Evolutionary conservation across 2,797 vertebrate species (phyloP), one percentile per base, ranked within the genome.

Genomic region (Megalops cyprinoides): DNA sequence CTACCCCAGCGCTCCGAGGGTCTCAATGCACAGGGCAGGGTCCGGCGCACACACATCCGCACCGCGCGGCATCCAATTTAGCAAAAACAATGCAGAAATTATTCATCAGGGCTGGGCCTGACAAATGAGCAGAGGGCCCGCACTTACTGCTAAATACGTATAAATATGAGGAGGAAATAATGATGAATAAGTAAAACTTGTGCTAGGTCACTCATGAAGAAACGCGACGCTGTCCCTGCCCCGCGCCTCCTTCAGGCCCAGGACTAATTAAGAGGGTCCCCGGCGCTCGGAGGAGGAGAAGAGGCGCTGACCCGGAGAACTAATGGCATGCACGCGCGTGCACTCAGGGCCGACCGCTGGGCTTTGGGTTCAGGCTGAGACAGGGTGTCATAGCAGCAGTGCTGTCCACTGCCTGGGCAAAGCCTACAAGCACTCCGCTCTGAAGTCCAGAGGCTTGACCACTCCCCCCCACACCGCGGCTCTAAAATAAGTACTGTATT

Each of bases 81-180:
- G 91, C 89, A 92, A 92, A 94, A 94, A 93, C 90, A 92, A 93
- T 92, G 83, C 85, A 92, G 89, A 90, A 93, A 94, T 93, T 83
- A 94, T 93, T 94, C 86, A 94, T 93, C 88, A 91, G 83, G 82
- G 74, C 88, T 88, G 87, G 85, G 89, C 84, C 81, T 90, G 90
- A 90, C 90, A 93, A 92, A 91, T 93, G 87, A 94, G 90, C 89
- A 87, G 84, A 86, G 91, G 91, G 89, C 23, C 44, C 39, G 48
- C 34, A 25, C 20, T 55, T 65, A 76, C 88, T 84, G 84, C 87
- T 84, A 71, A 49, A 84, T 77, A 76, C 58, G 76, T 86, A 82
- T 85, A 87, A 89, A 81, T 80, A 80, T 83, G 84, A 87, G 84
- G 82, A 81, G 83, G 34, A 71, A 84, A 71, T 80, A 39, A 37